These are phyloP conservation scores for Augiades crinisus DNA, from an alignment of 2,888 invertebrate genomes.

Conservation along the genomic window DNA sequence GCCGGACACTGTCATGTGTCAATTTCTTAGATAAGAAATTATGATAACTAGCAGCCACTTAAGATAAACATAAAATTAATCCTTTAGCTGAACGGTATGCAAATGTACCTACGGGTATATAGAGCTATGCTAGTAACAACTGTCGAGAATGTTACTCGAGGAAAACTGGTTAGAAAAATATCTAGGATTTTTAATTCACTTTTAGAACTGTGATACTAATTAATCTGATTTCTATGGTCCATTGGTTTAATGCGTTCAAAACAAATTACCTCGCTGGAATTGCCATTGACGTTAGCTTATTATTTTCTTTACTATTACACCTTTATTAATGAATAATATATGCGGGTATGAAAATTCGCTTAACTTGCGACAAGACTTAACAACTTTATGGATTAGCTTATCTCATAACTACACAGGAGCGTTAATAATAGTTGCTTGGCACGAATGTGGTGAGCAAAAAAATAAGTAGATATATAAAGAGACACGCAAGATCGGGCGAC, in stretches of 20 bases:
- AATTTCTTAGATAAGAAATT: conserved; percentile 50
- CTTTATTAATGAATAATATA: conserved; percentile 41
- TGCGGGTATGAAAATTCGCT: conserved; percentile 44
- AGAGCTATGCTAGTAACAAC: conserved; percentile 11
- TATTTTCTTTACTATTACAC: conserved; percentile 23
- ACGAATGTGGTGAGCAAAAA: conserved; percentile 63
- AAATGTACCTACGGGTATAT: conserved; percentile 15
- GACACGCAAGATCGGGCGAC: conserved; percentile 68
- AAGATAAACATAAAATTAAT: conserved; percentile 28
- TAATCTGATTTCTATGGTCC: background rate
- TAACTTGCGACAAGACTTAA: conserved; percentile 45
- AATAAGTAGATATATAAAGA: conserved; percentile 54
- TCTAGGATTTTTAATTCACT: conserved; percentile 2
- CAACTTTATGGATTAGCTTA: conserved; percentile 61
- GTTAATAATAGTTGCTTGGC: conserved; percentile 67
- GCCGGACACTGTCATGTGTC: conserved; percentile 61
- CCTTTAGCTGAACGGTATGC: conserved; percentile 23
- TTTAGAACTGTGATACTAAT: conserved; percentile 1
- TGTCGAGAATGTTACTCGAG: conserved; percentile 4
- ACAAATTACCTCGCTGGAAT: background rate
- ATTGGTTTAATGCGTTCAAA: too few relatives aligned
- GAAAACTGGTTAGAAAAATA: conserved; percentile 2
- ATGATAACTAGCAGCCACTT: conserved; percentile 39
- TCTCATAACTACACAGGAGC: conserved; percentile 47
- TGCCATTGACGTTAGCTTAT: background rate